These are phyloP conservation scores for Scomber colias DNA, from an alignment of 2,113 vertebrate genomes.

Conservation along the genomic window DNA sequence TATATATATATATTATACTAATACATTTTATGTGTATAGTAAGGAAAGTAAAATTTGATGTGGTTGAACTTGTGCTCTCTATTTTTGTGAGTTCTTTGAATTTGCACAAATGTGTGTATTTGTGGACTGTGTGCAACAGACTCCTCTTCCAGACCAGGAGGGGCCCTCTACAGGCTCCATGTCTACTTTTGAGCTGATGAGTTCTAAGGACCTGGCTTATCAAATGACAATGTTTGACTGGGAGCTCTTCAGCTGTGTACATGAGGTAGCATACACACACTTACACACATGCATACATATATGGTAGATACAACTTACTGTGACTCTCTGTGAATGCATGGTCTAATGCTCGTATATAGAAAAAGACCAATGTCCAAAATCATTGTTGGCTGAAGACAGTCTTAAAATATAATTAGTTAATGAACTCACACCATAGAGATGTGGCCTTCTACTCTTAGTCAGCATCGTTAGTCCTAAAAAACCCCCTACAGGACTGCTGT, in stretches of 20 bases:
- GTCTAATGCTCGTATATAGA: too few species aligned
- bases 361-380: too few species aligned
- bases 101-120: constrained; percentile 17
- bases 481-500: neutral
- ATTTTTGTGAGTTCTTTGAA: neutral
- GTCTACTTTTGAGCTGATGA: constrained; percentile 97
- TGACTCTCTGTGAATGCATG: too few species aligned
- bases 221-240: constrained; percentile 98
- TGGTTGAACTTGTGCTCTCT: neutral
- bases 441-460: neutral
- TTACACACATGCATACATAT: neutral
- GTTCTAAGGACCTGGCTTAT: constrained; percentile 97
- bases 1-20: too few species aligned
- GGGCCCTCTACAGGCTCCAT: constrained; percentile 94
- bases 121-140: constrained; percentile 75
- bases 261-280: constrained; percentile 87
- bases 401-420: too few species aligned
- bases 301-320: too few species aligned
- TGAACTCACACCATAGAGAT: neutral
- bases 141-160: constrained; percentile 94
- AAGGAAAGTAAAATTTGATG: neutral
- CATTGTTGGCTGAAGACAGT: too few species aligned
- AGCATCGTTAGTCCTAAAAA: neutral
- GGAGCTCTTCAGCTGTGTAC: constrained; percentile 98
- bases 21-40: too few species aligned